Conservation (phyloP, 2,888 invertebrate species). For the Anarsia innoxiella region DNA sequence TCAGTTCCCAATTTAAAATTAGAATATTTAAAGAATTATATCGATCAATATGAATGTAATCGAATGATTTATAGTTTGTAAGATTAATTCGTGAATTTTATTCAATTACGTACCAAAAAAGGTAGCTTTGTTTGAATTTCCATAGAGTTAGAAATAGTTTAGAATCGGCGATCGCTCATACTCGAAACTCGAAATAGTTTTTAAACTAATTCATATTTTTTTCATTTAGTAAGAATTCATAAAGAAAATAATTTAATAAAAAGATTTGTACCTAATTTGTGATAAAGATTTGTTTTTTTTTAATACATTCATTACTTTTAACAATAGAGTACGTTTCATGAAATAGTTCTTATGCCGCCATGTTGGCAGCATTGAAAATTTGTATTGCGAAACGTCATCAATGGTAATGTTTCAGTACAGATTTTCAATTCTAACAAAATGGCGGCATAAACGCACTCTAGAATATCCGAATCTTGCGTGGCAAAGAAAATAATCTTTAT, state of each 20-base stretch:
- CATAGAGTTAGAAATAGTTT: constrained; percentile 23
- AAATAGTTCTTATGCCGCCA: too few relatives aligned
- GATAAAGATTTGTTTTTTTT: too few relatives aligned
- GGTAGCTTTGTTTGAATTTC: constrained; percentile 29
- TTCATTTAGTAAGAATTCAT: not conserved
- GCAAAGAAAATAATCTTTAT: not conserved
- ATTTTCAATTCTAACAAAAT: too few relatives aligned
- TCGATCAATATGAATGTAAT: constrained; percentile 17
- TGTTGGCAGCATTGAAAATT: too few relatives aligned
- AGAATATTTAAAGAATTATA: constrained; percentile 15
- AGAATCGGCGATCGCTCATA: constrained; percentile 5
- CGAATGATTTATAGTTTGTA: constrained; percentile 17
- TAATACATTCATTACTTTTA: too few relatives aligned
- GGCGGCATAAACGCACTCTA: too few relatives aligned
- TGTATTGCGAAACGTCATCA: too few relatives aligned
- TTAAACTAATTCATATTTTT: not conserved
- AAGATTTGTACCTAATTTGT: too few relatives aligned
- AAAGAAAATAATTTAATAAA: too few relatives aligned
- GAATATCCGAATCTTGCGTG: too few relatives aligned
- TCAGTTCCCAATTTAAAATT: constrained; percentile 15
- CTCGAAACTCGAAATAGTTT: constrained; percentile 10
- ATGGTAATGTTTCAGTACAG: too few relatives aligned
- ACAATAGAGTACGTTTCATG: too few relatives aligned
- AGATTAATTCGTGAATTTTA: constrained; percentile 14
- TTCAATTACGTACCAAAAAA: constrained; percentile 25